Conservation (phyloP, 2,113 vertebrate species). For the Macquaria australasica region DNA sequence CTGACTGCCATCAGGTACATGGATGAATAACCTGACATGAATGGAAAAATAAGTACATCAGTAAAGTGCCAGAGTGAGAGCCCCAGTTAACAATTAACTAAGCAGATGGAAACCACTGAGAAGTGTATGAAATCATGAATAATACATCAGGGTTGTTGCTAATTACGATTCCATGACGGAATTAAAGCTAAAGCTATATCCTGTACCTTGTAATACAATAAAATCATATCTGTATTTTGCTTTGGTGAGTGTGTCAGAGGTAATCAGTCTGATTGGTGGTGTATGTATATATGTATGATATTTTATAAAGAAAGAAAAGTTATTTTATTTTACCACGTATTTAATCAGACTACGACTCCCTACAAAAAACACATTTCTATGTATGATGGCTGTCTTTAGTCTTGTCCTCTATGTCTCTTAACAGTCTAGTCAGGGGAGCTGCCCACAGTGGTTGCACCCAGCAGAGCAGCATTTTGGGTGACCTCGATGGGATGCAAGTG, state of each 20-base stretch:
- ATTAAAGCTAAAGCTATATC: background rate
- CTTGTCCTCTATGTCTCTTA: background rate
- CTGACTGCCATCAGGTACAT: constrained; percentile 35
- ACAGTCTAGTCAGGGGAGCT: background rate
- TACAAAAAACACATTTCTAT: background rate
- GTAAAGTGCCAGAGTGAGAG: constrained; percentile 15
- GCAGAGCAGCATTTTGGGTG: background rate
- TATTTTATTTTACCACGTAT: background rate
- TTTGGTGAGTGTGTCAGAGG: background rate
- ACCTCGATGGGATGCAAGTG: background rate
- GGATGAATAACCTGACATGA: constrained; percentile 43
- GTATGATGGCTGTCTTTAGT: background rate
- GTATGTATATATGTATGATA: too few species aligned
- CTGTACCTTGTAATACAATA: background rate
- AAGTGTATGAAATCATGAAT: constrained; percentile 29
- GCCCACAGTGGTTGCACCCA: background rate
- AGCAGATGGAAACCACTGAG: constrained; percentile 20
- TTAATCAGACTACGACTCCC: background rate
- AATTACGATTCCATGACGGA: background rate
- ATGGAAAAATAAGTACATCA: constrained; percentile 11
- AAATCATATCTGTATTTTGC: background rate
- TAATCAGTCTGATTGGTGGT: background rate
- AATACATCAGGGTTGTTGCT: constrained; percentile 32
- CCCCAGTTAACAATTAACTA: constrained; percentile 26
- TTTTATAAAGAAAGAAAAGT: too few species aligned